Base-by-base conservation (phyloP, 2,113 vertebrate species). In the Actinemys pallida region DNA sequence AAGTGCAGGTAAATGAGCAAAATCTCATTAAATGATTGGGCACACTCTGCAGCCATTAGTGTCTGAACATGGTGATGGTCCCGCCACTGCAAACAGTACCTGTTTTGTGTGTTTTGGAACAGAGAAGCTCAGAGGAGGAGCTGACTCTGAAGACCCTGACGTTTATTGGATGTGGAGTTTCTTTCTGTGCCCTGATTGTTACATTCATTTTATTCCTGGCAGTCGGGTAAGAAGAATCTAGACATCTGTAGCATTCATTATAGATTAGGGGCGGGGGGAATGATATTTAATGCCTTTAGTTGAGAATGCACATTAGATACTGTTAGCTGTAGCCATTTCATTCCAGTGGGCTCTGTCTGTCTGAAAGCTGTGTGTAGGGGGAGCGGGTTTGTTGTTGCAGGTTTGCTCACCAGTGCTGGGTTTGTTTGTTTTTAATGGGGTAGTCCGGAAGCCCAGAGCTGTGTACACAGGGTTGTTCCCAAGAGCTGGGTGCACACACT, bases 131-230 rank as follows among this genome's bases (percentile, higher is more conserved):
- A 7, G 98, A 98, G 88, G 98, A 99, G 82, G 98, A 99, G 95
- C 96, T 97, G 47, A 98, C 98, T 11, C 97, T 99, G 92, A 98
- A 98, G 98, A 98, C 98, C 27, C 95, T 99, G 93, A 99, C 99
- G 17, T 99, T 99, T 25, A 98, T 99, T 31, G 99, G 99, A 92
- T 99, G 99, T 95, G 99, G 99, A 50, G 98, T 99, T 96, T 99
- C 99, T 91, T 98, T 99, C 96, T 99, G 99, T 83, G 98, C 99
- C 93, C 98, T 99, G 89, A 97, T 98, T 50, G 98, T 98, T 97
- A 99, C 99, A 93, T 99, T 99, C 96, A 95, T 99, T 97, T 98
- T 99, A 88, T 99, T 99, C 97, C 95, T 99, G 91, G 98, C 95
- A 2, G 98, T 99, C 29, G 98, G 99, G 99, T 99, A 98, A 99